phyloP scores from a whole-genome alignment of 2,888 invertebrate genomes.

The Anthophora plumipes region DNA sequence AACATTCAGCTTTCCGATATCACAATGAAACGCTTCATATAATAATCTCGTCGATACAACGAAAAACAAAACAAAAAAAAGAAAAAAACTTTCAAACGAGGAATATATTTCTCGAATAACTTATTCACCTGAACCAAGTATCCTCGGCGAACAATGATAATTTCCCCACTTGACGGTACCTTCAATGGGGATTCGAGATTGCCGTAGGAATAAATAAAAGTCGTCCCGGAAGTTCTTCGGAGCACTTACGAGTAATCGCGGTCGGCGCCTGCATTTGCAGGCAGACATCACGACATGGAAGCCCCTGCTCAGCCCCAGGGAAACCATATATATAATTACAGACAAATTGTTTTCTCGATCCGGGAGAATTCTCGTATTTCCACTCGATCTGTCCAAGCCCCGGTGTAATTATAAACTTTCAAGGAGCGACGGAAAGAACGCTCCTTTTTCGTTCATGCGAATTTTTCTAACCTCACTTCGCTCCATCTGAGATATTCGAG shows the following conservation, averaged over 20 bases:
- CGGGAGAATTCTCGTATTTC: constrained; percentile 43
- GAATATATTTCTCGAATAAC: neutral
- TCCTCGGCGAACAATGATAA: neutral
- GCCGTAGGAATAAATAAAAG: constrained; percentile 56
- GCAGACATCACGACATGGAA: constrained; percentile 53
- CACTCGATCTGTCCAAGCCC: constrained; percentile 41
- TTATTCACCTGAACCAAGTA: neutral
- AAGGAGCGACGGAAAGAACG: constrained; percentile 3
- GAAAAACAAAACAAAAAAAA: neutral
- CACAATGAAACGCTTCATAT: neutral
- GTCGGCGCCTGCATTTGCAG: constrained; percentile 31
- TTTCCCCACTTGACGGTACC: neutral
- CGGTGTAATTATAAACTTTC: constrained; percentile 62
- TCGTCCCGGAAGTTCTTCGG: constrained; percentile 72
- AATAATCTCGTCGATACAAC: neutral
- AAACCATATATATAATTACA: constrained; percentile 70
- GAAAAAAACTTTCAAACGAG: neutral
- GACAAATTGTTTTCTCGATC: constrained; percentile 61
- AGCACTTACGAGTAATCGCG: constrained; percentile 74
- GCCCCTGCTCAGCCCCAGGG: constrained; percentile 52
- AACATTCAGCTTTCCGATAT: neutral
- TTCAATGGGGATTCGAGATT: neutral
- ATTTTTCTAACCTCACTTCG: constrained; percentile 30
- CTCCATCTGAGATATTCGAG: constrained; percentile 34
- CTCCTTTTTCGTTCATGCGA: constrained; percentile 5